Evolutionary conservation across 1,140 invertebrate species (phyloP).

Genomic region (Drosophila lini): DNA sequence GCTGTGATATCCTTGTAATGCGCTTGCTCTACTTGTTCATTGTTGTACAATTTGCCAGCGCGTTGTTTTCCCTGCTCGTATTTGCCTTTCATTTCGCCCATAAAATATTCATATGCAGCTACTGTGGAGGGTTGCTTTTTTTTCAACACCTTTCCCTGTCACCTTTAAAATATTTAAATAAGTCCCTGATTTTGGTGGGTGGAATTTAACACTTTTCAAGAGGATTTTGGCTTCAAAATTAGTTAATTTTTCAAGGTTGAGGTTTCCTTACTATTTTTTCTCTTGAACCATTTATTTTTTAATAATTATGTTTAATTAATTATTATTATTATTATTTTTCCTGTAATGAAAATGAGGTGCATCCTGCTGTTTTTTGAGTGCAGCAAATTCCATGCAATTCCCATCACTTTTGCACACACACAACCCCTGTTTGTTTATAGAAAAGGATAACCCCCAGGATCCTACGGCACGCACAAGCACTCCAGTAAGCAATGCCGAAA

Average conservation of each 20-base stretch:
- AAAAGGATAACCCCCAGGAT: slow-evolving; percentile 33
- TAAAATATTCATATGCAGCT: slow-evolving; percentile 69
- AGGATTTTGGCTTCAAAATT: neutral
- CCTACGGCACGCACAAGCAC: slow-evolving; percentile 62
- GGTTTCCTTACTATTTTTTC: too few relatives aligned
- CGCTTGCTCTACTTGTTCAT: slow-evolving; percentile 67
- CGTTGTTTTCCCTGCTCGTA: slow-evolving; percentile 51
- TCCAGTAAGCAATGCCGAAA: slow-evolving; percentile 63
- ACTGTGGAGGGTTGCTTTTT: slow-evolving; percentile 20
- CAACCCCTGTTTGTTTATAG: slow-evolving; percentile 54
- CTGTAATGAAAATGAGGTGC: neutral
- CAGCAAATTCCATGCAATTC: slow-evolving; percentile 10
- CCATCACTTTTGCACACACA: neutral
- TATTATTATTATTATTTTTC: neutral
- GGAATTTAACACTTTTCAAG: neutral
- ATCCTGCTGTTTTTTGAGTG: slow-evolving; percentile 2
- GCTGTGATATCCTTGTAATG: slow-evolving; percentile 71
- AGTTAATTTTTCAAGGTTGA: too few relatives aligned
- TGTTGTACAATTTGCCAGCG: slow-evolving; percentile 67
- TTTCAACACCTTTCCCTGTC: slow-evolving; percentile 11
- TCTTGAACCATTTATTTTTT: too few relatives aligned
- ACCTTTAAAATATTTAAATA: slow-evolving; percentile 24
- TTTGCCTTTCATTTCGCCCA: slow-evolving; percentile 70
- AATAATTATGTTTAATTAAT: too few relatives aligned
- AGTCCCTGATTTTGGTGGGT: neutral